Conservation (phyloP, 2,113 vertebrate species). For the Pygathrix nemaeus region DNA sequence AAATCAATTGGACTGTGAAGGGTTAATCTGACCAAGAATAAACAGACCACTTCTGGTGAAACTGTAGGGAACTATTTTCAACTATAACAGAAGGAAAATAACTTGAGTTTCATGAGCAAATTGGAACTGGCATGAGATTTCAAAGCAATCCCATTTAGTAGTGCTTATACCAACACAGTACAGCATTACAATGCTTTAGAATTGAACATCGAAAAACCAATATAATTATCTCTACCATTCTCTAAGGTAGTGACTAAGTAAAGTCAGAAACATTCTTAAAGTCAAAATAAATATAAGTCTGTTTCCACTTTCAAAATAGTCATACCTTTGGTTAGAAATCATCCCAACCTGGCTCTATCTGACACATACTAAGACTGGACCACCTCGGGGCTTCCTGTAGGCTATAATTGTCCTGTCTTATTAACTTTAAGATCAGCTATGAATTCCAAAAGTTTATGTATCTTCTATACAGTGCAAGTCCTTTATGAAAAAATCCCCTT, state of each 20-base stretch:
- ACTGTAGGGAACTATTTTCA: background rate
- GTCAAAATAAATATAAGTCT: constrained; percentile 25
- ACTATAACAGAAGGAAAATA: background rate
- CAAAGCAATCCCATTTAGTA: background rate
- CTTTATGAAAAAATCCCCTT: background rate
- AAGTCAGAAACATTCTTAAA: constrained; percentile 29
- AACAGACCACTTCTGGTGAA: background rate
- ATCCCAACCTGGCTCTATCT: background rate
- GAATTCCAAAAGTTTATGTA: background rate
- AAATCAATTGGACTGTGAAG: background rate
- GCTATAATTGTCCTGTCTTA: background rate
- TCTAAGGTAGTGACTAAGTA: constrained; percentile 30
- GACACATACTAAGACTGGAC: background rate
- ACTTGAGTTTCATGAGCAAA: background rate
- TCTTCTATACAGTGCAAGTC: constrained; percentile 11
- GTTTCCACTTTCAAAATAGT: constrained; percentile 4
- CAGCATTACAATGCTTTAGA: background rate
- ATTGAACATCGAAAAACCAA: background rate
- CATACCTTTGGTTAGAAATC: constrained; percentile 44
- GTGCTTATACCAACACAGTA: background rate
- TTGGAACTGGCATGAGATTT: background rate
- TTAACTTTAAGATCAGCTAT: constrained; percentile 15
- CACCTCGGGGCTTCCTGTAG: constrained; percentile 16
- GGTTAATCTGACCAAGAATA: background rate
- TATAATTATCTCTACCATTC: background rate